Evolutionary conservation across 2,888 invertebrate genomes (phyloP), one percentile per base, ranked within the genome.

Genomic region (Luffia ferchaultella): DNA sequence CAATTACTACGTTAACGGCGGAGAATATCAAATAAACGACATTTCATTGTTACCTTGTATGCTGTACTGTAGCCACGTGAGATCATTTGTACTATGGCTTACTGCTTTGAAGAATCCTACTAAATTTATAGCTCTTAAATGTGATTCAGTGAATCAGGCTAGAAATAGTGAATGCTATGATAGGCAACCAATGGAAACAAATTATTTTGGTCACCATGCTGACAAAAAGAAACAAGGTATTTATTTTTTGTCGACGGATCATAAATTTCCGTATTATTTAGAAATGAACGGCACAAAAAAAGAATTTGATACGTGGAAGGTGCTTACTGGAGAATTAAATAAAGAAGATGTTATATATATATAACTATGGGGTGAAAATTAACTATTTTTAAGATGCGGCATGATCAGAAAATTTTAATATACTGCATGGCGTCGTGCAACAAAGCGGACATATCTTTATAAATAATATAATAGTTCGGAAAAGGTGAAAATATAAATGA

Each of bases 1-100:
- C 0, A 73, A 73, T 50, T 75, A 70, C 52, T 79, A 76, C 52
- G 70, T 78, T 2, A 79, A 79, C 18, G 78, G 78, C 0, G 54
- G 55, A 2, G 53, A 52, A 12, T 52, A 30, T 43, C 55, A 55
- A 18, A 40, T 52, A 0, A 49, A 16, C 2, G 53, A 53, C 5
- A 9, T 52, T 7, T 49, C 48, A 44, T 42, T 17, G 12, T 0
- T 52, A 2, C 55, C 55, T 0, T 55, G 55, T 40, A 42, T 41
- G 1, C 19, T 45, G 0, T 15, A 48, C 1, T 55, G 55, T 42
- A 55, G 55, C 16, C 55, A 55, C 9, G 20, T 51, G 12, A 49
- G 20, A 44, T 42, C 45, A 18, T 49, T 30, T 9, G 16, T 18
- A 2, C 15, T 49, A 1, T 49, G 49, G 49, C 2, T 9, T 12